Evolutionary conservation across 2,113 vertebrate genomes (phyloP).

Genomic region (Perca fluviatilis): DNA sequence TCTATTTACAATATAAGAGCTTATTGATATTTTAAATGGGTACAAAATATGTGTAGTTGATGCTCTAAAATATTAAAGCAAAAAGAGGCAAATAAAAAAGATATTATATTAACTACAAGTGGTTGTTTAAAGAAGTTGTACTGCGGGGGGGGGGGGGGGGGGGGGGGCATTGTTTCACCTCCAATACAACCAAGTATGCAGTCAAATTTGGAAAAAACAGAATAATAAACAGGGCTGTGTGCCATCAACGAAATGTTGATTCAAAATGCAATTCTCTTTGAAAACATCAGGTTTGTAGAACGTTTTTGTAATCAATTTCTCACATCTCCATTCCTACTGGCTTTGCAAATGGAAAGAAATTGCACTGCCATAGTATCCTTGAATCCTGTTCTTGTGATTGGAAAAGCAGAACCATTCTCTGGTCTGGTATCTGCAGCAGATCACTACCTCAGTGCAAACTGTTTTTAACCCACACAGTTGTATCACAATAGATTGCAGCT

Average conservation of each 20-base stretch:
- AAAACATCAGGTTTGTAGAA: constrained; percentile 37
- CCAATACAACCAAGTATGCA: constrained; percentile 19
- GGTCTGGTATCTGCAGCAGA: constrained; percentile 49
- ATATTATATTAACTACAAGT: constrained; percentile 33
- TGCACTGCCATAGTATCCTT: constrained; percentile 50
- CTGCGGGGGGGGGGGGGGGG: too few relatives aligned
- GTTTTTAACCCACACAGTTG: constrained; percentile 39
- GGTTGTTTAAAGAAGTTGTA: constrained; percentile 34
- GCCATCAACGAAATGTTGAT: constrained; percentile 32
- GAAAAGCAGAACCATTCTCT: constrained; percentile 64
- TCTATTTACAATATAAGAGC: constrained; percentile 87
- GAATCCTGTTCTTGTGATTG: constrained; percentile 59
- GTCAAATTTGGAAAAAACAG: constrained; percentile 37
- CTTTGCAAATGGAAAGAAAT: constrained; percentile 55
- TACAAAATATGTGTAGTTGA: constrained; percentile 70
- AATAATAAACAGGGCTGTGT: constrained; percentile 41
- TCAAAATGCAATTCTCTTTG: constrained; percentile 30
- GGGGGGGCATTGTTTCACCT: constrained; percentile 3
- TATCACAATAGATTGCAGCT: constrained; percentile 60
- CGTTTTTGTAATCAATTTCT: constrained; percentile 58
- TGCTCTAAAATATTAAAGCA: constrained; percentile 55
- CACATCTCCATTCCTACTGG: constrained; percentile 46
- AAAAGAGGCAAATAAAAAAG: constrained; percentile 29
- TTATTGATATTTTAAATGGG: constrained; percentile 77
- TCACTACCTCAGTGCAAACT: constrained; percentile 51